These are phyloP conservation scores for Centruroides vittatus DNA, from an alignment of 1,140 invertebrate species.

Conservation along the genomic window DNA sequence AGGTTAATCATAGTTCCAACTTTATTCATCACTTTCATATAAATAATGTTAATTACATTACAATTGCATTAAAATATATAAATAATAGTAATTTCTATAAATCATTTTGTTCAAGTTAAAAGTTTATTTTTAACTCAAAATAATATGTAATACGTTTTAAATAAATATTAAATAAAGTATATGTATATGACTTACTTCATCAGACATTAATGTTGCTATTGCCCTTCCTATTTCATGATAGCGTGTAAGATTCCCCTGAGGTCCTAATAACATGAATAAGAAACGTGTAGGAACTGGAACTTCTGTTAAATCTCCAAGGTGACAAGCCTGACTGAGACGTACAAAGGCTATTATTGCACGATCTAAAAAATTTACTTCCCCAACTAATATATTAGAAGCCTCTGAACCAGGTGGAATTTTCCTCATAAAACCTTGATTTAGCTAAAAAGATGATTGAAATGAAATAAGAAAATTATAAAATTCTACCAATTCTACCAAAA, in stretches of 20 bases:
- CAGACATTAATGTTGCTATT: conserved; percentile 98
- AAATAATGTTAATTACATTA: too few relatives aligned
- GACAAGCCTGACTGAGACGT: conserved; percentile 68
- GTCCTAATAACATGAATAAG: conserved; percentile 85
- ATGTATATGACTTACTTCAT: conserved; percentile 45
- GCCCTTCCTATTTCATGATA: conserved; percentile 96
- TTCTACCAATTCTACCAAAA: too few relatives aligned
- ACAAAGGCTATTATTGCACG: conserved; percentile 85
- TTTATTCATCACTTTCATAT: too few relatives aligned
- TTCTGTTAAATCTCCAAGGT: conserved; percentile 90
- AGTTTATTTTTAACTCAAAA: too few relatives aligned
- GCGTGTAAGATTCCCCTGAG: conserved; percentile 56
- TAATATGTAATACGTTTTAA: background rate
- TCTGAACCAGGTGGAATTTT: conserved; percentile 95
- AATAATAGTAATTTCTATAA: too few relatives aligned
- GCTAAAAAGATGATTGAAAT: conserved; percentile 30
- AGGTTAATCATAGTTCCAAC: too few relatives aligned
- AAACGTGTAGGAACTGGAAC: conserved; percentile 94
- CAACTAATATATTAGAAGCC: conserved; percentile 93
- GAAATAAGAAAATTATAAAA: too few relatives aligned
- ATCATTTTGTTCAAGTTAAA: too few relatives aligned
- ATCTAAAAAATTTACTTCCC: conserved; percentile 91
- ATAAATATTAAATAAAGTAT: background rate
- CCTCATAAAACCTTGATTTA: conserved; percentile 85
- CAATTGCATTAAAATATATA: too few relatives aligned